phyloP scores from a whole-genome alignment of 1,140 invertebrate species.

The Daktulosphaira vitifoliae region DNA sequence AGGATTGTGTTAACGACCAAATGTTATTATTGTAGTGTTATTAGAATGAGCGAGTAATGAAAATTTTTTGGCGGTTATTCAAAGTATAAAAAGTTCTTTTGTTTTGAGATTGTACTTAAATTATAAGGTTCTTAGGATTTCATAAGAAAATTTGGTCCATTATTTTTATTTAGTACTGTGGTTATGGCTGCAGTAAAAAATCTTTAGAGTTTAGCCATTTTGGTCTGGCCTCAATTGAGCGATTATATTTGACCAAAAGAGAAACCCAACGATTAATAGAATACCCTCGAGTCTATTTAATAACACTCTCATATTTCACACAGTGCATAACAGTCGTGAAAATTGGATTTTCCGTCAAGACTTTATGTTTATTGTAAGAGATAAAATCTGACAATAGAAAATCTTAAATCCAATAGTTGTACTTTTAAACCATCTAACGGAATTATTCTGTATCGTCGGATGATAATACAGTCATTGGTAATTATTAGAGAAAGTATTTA shows the following conservation, averaged over 20 bases:
- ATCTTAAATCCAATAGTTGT: conserved; percentile 23
- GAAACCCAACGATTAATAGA: conserved; percentile 9
- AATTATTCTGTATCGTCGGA: not conserved
- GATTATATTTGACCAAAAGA: not conserved
- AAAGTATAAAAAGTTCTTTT: too few species aligned
- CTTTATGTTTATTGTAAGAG: conserved; percentile 5
- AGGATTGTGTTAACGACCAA: too few species aligned
- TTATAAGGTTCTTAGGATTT: too few species aligned
- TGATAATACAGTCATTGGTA: not conserved
- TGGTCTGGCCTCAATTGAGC: not conserved
- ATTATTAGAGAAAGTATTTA: conserved; percentile 18
- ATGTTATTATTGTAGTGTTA: too few species aligned
- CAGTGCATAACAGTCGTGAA: conserved; percentile 14
- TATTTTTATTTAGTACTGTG: too few species aligned
- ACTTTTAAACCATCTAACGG: conserved; percentile 2
- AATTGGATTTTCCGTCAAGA: conserved; percentile 6
- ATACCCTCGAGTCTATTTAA: conserved; percentile 11
- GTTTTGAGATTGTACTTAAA: too few species aligned
- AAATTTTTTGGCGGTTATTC: too few species aligned
- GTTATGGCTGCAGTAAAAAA: too few species aligned
- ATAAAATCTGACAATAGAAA: conserved; percentile 27
- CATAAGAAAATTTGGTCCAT: too few species aligned
- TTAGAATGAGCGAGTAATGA: too few species aligned
- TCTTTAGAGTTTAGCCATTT: not conserved
- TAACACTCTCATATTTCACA: conserved; percentile 12